Percentiles rank a stretch among this genome's conserved stretches.
phyloP scores from a whole-genome alignment of 2,888 invertebrate species.

The Brachypterus glaber region DNA sequence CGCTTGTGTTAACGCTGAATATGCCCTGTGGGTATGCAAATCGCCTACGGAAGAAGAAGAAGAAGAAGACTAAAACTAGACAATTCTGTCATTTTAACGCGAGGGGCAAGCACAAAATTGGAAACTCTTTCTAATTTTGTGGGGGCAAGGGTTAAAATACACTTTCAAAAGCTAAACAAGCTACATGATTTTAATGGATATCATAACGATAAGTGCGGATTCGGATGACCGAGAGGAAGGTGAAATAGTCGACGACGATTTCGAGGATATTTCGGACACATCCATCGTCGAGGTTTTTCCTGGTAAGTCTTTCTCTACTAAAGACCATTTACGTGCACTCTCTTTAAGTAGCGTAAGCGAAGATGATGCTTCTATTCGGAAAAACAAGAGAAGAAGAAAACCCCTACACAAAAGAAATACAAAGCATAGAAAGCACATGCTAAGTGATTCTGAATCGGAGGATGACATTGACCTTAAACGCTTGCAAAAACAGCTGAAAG shows the following conservation, averaged over 20 bases:
- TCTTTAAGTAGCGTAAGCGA: slow-evolving; percentile 40
- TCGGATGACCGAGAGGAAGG: slow-evolving; percentile 35
- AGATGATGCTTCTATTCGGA: slow-evolving; percentile 15
- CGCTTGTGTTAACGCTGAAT: too few relatives aligned
- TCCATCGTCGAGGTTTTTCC: slow-evolving; percentile 29
- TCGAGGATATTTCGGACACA: slow-evolving; percentile 39
- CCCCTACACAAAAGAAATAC: slow-evolving; percentile 8
- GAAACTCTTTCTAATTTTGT: too few relatives aligned
- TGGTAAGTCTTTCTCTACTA: slow-evolving; percentile 38
- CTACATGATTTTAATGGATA: too few relatives aligned
- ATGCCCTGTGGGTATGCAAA: too few relatives aligned
- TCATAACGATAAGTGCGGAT: neutral
- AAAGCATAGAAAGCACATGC: slow-evolving; percentile 2
- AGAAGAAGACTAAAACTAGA: too few relatives aligned
- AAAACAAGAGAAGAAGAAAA: slow-evolving; percentile 9
- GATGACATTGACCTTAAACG: slow-evolving; percentile 23
- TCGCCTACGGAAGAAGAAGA: too few relatives aligned
- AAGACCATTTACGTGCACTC: slow-evolving; percentile 37
- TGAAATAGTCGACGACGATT: slow-evolving; percentile 39
- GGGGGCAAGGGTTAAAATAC: too few relatives aligned
- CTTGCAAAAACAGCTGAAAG: slow-evolving; percentile 41
- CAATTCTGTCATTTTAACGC: too few relatives aligned
- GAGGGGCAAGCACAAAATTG: too few relatives aligned
- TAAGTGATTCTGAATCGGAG: slow-evolving; percentile 23
- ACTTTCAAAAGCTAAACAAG: too few relatives aligned